These are phyloP conservation scores for Eilema sororculum DNA, from an alignment of 2,888 invertebrate genomes.

Conservation along the genomic window DNA sequence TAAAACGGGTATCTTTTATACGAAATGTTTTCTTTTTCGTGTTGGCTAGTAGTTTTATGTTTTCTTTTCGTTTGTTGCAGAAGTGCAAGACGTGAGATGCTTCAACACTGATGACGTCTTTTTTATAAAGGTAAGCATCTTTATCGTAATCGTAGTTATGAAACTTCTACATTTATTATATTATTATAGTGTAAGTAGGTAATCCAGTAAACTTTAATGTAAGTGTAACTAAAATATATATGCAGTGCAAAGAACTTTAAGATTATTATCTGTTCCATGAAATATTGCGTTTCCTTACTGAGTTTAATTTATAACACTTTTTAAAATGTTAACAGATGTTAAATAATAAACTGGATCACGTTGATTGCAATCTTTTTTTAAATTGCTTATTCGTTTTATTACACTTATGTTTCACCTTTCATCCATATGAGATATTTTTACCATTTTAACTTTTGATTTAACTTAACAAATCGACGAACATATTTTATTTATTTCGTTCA, in stretches of 20 bases:
- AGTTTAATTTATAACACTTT: conserved; percentile 43
- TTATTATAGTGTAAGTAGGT: too few species aligned
- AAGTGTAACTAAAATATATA: conserved; percentile 26
- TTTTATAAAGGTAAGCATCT: conserved; percentile 68
- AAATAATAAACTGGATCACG: conserved; percentile 47
- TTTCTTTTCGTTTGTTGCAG: conserved; percentile 72
- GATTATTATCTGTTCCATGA: conserved; percentile 59
- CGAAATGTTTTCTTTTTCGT: conserved; percentile 22
- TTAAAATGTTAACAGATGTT: conserved; percentile 44
- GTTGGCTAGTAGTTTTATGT: conserved; percentile 34
- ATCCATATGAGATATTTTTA: conserved; percentile 1
- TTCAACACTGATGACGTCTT: conserved; percentile 67
- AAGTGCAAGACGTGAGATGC: conserved; percentile 82
- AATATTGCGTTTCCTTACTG: conserved; percentile 46
- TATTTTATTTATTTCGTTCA: too few species aligned
- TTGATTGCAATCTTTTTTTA: conserved; percentile 44
- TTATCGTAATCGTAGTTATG: neutral
- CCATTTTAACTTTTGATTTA: neutral
- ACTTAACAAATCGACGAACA: too few species aligned
- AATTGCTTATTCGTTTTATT: conserved; percentile 36
- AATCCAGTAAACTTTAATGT: conserved; percentile 11
- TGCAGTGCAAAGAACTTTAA: conserved; percentile 41
- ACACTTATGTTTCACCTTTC: conserved; percentile 16
- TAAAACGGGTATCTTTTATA: conserved; percentile 32
- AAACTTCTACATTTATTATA: neutral